phyloP scores from a whole-genome alignment of 2,797 vertebrate species.

The Lacerta agilis region DNA sequence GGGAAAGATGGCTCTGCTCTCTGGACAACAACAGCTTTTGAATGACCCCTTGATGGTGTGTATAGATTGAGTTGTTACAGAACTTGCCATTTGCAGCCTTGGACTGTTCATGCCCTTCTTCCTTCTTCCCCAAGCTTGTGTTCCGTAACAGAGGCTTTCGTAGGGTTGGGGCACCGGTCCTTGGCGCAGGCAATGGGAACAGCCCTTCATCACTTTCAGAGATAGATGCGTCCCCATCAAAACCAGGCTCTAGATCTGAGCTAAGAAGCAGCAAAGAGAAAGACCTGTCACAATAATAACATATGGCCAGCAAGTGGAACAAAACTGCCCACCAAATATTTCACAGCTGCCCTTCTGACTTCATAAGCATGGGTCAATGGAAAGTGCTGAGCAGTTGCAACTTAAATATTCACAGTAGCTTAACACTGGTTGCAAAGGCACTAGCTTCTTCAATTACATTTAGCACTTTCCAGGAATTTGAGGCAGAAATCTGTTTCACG shows the following conservation, averaged over 20 bases:
- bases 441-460: accelerated
- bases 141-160: background rate
- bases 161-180: background rate
- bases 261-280: slow-evolving; percentile 49
- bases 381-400: background rate
- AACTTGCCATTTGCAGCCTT: slow-evolving; percentile 71
- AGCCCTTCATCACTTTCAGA: background rate
- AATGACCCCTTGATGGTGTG: background rate
- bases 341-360: background rate
- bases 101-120: slow-evolving; percentile 39
- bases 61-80: background rate
- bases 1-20: too few species aligned
- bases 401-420: background rate
- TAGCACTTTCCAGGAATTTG: background rate
- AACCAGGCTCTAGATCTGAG: slow-evolving; percentile 75
- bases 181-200: background rate
- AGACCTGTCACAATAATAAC: accelerated
- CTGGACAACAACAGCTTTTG: background rate
- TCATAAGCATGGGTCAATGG: background rate
- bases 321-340: background rate
- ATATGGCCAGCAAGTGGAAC: accelerated
- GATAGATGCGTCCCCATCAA: accelerated
- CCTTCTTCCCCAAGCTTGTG: accelerated
- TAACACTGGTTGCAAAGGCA: background rate
- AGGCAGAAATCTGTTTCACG: background rate